These are phyloP conservation scores for Sebastes variabilis DNA, from an alignment of 2,797 vertebrate genomes.

Conservation along the genomic window DNA sequence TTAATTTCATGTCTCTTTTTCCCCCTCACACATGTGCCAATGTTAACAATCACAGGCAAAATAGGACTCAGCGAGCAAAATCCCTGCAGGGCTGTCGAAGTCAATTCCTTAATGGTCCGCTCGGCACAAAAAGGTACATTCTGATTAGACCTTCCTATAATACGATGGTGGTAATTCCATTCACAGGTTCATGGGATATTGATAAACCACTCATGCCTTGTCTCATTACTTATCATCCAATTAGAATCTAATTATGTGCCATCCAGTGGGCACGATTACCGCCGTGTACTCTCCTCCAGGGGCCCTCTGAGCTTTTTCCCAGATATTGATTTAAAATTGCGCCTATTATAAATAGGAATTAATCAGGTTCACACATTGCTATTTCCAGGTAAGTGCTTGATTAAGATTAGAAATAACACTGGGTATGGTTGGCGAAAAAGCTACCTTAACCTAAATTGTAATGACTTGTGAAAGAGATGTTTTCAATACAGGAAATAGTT, in stretches of 20 bases:
- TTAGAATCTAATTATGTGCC: slow-evolving; percentile 84
- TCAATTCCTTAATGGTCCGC: slow-evolving; percentile 73
- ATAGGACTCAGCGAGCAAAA: slow-evolving; percentile 53
- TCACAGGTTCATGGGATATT: slow-evolving; percentile 80
- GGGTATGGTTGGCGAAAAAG: slow-evolving; percentile 11
- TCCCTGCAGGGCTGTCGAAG: slow-evolving; percentile 67
- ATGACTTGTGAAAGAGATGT: slow-evolving; percentile 7
- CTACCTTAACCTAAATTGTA: slow-evolving; percentile 20
- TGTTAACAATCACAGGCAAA: slow-evolving; percentile 50
- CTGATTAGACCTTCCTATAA: slow-evolving; percentile 79
- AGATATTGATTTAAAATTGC: slow-evolving; percentile 76
- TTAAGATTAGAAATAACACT: slow-evolving; percentile 48
- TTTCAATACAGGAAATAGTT: slow-evolving; percentile 1
- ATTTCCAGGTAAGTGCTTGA: slow-evolving; percentile 49
- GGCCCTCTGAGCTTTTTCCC: slow-evolving; percentile 61
- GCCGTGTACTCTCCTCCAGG: slow-evolving; percentile 75
- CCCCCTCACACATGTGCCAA: slow-evolving; percentile 26
- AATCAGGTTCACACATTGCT: slow-evolving; percentile 63
- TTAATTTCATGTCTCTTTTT: slow-evolving; percentile 6
- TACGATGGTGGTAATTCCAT: slow-evolving; percentile 75
- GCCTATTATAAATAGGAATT: slow-evolving; percentile 66
- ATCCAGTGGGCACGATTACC: slow-evolving; percentile 78
- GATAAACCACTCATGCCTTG: slow-evolving; percentile 80
- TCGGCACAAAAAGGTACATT: slow-evolving; percentile 78
- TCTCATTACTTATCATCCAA: slow-evolving; percentile 83